Evolutionary conservation across 2,888 invertebrate species (phyloP).

Genomic region (Cataglyphis livida): DNA sequence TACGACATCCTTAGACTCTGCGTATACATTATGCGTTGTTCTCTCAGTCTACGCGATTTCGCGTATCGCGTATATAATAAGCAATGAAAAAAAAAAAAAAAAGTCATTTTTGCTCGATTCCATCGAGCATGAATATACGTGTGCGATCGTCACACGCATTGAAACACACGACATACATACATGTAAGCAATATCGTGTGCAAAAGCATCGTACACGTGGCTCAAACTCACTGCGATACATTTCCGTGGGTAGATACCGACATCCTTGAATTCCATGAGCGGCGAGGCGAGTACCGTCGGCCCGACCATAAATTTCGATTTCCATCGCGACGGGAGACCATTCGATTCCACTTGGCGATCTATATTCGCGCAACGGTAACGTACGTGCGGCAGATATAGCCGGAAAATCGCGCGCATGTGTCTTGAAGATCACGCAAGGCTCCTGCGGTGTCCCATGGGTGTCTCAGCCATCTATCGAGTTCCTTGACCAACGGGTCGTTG

Average conservation of each 20-base stretch:
- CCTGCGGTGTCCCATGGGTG: slow-evolving; percentile 49
- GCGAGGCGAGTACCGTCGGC: slow-evolving; percentile 54
- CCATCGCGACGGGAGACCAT: slow-evolving; percentile 74
- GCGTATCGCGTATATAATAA: slow-evolving; percentile 40
- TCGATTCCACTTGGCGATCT: slow-evolving; percentile 75
- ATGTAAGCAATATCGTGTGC: neutral
- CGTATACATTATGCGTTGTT: slow-evolving; percentile 13
- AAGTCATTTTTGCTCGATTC: slow-evolving; percentile 68
- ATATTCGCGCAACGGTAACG: slow-evolving; percentile 59
- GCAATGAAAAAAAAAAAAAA: slow-evolving; percentile 70
- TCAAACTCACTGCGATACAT: slow-evolving; percentile 36
- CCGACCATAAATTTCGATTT: slow-evolving; percentile 77
- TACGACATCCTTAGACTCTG: slow-evolving; percentile 35
- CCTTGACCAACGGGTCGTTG: slow-evolving; percentile 34
- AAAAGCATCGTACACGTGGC: slow-evolving; percentile 13
- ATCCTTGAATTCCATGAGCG: slow-evolving; percentile 70
- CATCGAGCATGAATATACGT: neutral
- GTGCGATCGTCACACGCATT: slow-evolving; percentile 1
- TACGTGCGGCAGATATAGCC: slow-evolving; percentile 54
- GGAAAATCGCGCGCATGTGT: slow-evolving; percentile 65
- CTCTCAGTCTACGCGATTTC: neutral
- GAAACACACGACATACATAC: slow-evolving; percentile 23
- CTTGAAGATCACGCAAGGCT: slow-evolving; percentile 56
- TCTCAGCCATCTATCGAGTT: slow-evolving; percentile 45
- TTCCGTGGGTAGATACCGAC: slow-evolving; percentile 59